phyloP scores from a whole-genome alignment of 2,888 invertebrate genomes.

The Diarsia dahlii region DNA sequence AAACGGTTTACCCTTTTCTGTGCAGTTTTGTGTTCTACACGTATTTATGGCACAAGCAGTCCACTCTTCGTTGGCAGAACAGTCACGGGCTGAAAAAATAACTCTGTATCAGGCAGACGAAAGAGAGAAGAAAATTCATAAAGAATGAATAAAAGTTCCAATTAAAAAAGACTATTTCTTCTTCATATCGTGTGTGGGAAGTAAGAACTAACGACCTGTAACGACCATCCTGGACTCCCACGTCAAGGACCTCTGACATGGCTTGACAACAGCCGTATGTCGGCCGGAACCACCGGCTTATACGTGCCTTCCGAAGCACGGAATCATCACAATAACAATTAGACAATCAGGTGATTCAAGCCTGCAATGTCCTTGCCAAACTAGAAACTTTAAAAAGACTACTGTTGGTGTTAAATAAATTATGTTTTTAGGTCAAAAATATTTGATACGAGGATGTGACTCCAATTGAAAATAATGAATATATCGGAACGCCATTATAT shows the following conservation, averaged over 20 bases:
- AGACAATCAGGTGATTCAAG: too few species aligned
- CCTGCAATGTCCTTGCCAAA: too few species aligned
- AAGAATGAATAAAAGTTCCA: not conserved
- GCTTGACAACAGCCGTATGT: too few species aligned
- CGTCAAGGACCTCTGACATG: too few species aligned
- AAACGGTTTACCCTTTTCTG: constrained; percentile 19
- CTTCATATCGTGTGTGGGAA: too few species aligned
- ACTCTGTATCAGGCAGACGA: not conserved
- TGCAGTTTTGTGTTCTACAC: constrained; percentile 48
- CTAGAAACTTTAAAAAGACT: not conserved
- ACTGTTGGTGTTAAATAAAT: not conserved
- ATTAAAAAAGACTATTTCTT: not conserved
- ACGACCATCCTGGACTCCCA: too few species aligned
- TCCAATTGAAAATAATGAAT: not conserved
- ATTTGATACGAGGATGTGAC: not conserved
- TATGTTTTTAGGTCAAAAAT: not conserved
- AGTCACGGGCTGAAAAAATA: constrained; percentile 1
- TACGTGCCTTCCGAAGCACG: too few species aligned
- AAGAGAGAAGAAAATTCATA: not conserved
- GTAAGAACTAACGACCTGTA: too few species aligned
- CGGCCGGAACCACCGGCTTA: too few species aligned
- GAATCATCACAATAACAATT: too few species aligned
- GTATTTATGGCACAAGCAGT: constrained; percentile 50
- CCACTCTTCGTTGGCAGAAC: constrained; percentile 29
- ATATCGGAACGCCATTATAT: not conserved